Conservation (phyloP, 2,888 invertebrate species). For the Strigamia crassipes region DNA sequence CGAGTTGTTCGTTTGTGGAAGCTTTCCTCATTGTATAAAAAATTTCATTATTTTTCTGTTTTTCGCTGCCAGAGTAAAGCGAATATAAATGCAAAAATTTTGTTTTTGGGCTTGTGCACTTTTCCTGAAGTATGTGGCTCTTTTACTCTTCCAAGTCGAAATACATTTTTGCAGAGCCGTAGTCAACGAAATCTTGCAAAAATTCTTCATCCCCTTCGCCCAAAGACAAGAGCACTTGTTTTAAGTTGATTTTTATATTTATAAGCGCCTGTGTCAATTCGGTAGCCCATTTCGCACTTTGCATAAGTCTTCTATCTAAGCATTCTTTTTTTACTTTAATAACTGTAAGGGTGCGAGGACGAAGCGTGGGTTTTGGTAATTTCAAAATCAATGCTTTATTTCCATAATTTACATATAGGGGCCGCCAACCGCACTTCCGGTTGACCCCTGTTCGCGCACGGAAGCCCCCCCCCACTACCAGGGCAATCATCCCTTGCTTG, state of each 20-base stretch:
- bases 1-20: constrained; percentile 56
- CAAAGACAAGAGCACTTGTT: constrained; percentile 51
- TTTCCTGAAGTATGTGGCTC: constrained; percentile 75
- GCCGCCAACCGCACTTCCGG: too few relatives aligned
- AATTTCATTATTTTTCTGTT: constrained; percentile 82
- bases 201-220: constrained; percentile 56
- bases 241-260: constrained; percentile 66
- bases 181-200: constrained; percentile 71
- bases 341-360: too few relatives aligned
- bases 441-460: too few relatives aligned
- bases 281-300: constrained; percentile 85
- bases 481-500: too few relatives aligned
- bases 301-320: constrained; percentile 75
- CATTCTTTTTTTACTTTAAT: constrained; percentile 72
- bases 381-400: too few relatives aligned
- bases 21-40: constrained; percentile 66
- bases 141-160: constrained; percentile 89
- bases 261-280: constrained; percentile 78
- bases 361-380: too few relatives aligned
- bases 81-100: constrained; percentile 86
- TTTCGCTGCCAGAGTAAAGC: constrained; percentile 85
- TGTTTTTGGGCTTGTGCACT: constrained; percentile 71
- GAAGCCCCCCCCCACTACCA: too few relatives aligned
- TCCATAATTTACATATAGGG: too few relatives aligned
- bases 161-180: constrained; percentile 80